Conservation (phyloP, 2,113 vertebrate genomes). For the Phyllostomus hastatus region DNA sequence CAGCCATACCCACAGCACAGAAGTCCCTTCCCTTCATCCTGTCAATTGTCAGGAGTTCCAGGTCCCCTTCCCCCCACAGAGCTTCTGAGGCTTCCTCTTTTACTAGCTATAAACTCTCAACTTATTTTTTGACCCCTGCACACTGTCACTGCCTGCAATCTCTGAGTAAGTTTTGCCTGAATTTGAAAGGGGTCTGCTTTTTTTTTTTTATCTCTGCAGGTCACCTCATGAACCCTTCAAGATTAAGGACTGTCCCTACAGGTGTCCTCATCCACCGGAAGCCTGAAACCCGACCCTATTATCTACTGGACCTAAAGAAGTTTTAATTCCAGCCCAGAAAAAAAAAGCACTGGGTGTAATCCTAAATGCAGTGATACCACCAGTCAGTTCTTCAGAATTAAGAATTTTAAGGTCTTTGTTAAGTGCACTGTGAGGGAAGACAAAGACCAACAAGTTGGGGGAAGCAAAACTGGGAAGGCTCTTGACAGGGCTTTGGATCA, state of each 20-base stretch:
- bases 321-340: constrained; percentile 25
- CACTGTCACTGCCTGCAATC: neutral
- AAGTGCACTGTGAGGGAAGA: neutral
- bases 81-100: neutral
- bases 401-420: neutral
- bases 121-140: neutral
- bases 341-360: neutral
- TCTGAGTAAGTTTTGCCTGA: neutral
- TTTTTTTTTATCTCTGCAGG: neutral
- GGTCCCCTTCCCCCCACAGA: neutral
- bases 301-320: neutral
- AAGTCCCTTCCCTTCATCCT: neutral
- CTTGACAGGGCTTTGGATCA: neutral
- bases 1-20: neutral
- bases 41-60: no score
- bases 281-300: neutral
- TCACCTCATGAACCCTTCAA: neutral
- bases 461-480: neutral
- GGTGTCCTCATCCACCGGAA: neutral
- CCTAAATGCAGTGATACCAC: neutral
- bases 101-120: neutral
- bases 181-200: neutral
- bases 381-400: neutral
- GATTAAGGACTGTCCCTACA: neutral
- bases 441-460: neutral